Base-by-base conservation (phyloP, 2,888 invertebrate genomes). In the Phalera bucephala region DNA sequence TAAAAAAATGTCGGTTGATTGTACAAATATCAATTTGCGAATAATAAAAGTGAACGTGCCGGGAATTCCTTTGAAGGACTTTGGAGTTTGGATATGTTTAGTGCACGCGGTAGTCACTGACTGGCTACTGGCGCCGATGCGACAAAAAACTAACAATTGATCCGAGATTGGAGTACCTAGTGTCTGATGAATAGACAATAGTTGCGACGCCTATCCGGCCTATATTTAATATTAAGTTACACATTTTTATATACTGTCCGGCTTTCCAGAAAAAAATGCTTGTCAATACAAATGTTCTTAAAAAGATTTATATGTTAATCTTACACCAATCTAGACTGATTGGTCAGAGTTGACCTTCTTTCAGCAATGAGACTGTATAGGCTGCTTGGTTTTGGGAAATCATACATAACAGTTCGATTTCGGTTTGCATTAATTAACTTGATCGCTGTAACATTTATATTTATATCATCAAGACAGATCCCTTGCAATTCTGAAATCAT, bases 71-170 rank as follows among this genome's bases (percentile, higher is more conserved):
- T 20, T 10, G 13, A 12, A 27, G 26, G 29, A 37, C 12, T n/a
- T 27, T 33, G 29, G 17, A 19, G 4, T n/a, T n/a, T n/a, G n/a
- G n/a, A n/a, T n/a, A 28, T 8, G 17, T 17, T 7, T 7, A 7
- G 21, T 14, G 27, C 14, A 14, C 9, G 27, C 14, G 14, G 13
- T 14, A 9, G 27, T 34, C 17, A 14, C 21, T 32, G 25, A 21
- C 19, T 32, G 25, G 23, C 19, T 29, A 29, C 10, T 34, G 50
- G 50, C 54, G 39, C 34, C 39, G 31, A 26, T 13, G n/a, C 11
- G n/a, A 19, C 17, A 40, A 50, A 47, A 36, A 38, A 37, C 32
- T 31, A 40, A 53, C 54, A 49, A 44, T 43, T 26, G 34, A 40
- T 28, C 21, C 12, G 19, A 26, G 25, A 22, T 33, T 48, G 27